These are phyloP conservation scores for Macroteleia sp. DNA, from an alignment of 2,888 invertebrate species.

Conservation along the genomic window DNA sequence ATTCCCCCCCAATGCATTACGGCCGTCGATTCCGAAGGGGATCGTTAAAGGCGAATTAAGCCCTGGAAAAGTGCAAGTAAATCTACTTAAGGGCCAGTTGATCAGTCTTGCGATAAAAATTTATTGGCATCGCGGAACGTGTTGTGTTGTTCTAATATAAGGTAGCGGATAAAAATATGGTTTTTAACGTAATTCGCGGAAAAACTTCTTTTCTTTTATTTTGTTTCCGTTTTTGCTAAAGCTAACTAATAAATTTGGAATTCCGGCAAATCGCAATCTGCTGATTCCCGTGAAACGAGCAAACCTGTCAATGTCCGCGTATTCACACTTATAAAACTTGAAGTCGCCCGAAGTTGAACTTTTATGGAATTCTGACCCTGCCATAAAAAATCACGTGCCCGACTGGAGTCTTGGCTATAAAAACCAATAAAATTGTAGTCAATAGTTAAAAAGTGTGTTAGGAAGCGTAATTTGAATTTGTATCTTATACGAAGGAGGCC, in stretches of 20 bases:
- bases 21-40: conserved; percentile 39
- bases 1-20: conserved; percentile 49
- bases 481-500: conserved; percentile 20
- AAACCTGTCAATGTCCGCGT: conserved; percentile 4
- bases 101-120: conserved; percentile 43
- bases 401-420: conserved; percentile 16
- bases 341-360: conserved; percentile 18
- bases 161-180: conserved; percentile 6
- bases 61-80: conserved; percentile 54
- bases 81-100: conserved; percentile 55
- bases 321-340: conserved; percentile 30
- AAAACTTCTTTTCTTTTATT: background rate
- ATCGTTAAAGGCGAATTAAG: conserved; percentile 61
- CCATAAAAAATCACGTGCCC: conserved; percentile 34
- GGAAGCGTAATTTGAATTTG: conserved; percentile 48
- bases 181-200: conserved; percentile 5
- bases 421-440: conserved; percentile 55
- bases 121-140: conserved; percentile 15
- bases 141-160: background rate
- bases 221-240: background rate
- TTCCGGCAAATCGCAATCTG: background rate
- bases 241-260: conserved; percentile 25
- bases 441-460: conserved; percentile 50
- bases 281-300: background rate
- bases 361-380: conserved; percentile 50